phyloP scores from a whole-genome alignment of 2,888 invertebrate genomes.

The Oligia fasciuncula region DNA sequence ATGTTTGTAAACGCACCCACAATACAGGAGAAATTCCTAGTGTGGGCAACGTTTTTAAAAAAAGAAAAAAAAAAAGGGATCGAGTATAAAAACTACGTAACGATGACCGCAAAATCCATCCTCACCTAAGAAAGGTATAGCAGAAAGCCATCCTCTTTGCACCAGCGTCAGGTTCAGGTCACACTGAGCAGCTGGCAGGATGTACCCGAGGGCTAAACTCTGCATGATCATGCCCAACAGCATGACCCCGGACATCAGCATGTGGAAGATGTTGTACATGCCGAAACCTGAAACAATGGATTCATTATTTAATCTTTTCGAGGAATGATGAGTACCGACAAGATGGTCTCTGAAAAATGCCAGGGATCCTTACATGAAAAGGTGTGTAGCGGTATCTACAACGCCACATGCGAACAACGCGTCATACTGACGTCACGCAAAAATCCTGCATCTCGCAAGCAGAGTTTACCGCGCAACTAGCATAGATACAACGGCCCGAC shows the following conservation, averaged over 20 bases:
- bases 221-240: slow-evolving; percentile 93
- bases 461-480: no score
- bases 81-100: no score
- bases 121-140: slow-evolving; percentile 90
- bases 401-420: no score
- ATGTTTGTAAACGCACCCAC: no score
- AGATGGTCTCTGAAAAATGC: not conserved
- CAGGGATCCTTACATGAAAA: not conserved
- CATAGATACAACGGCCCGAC: no score
- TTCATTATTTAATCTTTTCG: not conserved
- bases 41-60: no score
- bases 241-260: slow-evolving; percentile 91
- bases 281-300: slow-evolving; percentile 88
- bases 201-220: slow-evolving; percentile 91
- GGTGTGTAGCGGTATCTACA: not conserved
- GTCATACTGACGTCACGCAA: no score
- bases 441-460: no score
- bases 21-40: no score
- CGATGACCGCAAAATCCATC: no score
- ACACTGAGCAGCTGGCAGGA: slow-evolving; percentile 92
- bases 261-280: slow-evolving; percentile 90
- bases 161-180: slow-evolving; percentile 91
- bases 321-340: not conserved
- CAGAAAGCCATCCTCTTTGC: slow-evolving; percentile 91
- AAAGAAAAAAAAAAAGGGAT: no score